Conservation (phyloP, 2,113 vertebrate genomes). For the Triplophysa tibetana region DNA sequence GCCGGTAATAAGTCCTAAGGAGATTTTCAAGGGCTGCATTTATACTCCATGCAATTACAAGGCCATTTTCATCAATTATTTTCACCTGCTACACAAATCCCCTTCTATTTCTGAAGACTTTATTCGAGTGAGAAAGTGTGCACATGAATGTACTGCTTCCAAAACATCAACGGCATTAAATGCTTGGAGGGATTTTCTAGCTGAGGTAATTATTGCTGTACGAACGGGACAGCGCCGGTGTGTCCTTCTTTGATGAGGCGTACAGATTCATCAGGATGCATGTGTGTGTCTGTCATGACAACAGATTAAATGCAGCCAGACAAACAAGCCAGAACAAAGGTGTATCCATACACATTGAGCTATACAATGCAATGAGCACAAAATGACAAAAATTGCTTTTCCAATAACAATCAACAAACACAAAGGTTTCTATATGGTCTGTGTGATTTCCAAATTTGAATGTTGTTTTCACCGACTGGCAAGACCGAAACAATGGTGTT, state of each 20-base stretch:
- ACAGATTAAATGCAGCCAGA: constrained; percentile 14
- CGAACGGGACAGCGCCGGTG: background rate
- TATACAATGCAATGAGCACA: background rate
- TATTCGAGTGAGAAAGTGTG: background rate
- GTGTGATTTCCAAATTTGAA: background rate
- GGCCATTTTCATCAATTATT: constrained; percentile 5
- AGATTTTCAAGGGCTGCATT: background rate
- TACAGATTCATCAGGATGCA: constrained; percentile 2
- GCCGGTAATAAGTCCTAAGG: constrained; percentile 8
- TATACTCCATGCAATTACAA: constrained; percentile 6
- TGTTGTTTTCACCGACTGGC: background rate
- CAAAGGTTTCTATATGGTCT: background rate
- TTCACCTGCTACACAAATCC: constrained; percentile 33
- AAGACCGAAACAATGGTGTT: background rate
- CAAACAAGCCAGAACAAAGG: constrained; percentile 14
- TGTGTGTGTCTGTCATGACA: background rate
- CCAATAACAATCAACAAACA: background rate
- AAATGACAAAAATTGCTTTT: background rate
- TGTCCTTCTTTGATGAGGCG: background rate
- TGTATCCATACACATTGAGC: background rate
- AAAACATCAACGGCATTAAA: constrained; percentile 19
- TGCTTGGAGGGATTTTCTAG: constrained; percentile 20
- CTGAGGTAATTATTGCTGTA: background rate
- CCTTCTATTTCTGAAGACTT: background rate
- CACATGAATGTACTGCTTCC: background rate